phyloP scores from a whole-genome alignment of 2,113 vertebrate genomes.

The Engystomops pustulosus region DNA sequence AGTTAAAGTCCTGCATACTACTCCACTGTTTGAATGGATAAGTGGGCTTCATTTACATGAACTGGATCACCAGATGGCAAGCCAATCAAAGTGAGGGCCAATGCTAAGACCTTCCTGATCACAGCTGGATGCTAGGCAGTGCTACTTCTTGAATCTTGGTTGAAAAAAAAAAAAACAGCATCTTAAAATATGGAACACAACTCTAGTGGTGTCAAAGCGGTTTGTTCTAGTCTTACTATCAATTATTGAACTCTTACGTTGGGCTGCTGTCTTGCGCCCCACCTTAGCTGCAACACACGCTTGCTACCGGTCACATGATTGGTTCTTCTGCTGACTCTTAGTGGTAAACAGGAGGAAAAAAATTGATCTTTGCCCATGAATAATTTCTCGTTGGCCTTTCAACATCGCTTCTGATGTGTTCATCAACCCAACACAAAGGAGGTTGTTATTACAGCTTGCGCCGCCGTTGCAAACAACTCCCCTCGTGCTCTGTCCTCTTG shows the following conservation, averaged over 20 bases:
- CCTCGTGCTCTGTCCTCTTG: conserved; percentile 31
- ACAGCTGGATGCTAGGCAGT: background rate
- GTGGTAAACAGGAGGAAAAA: conserved; percentile 46
- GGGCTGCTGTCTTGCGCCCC: conserved; percentile 26
- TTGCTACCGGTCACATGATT: background rate
- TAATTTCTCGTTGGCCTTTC: conserved; percentile 47
- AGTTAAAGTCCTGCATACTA: too few relatives aligned
- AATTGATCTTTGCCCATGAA: conserved; percentile 57
- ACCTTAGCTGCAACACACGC: conserved; percentile 5
- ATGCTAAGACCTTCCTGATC: conserved; percentile 1
- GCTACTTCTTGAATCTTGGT: conserved; percentile 4
- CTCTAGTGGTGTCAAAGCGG: background rate
- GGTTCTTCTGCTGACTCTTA: conserved; percentile 13
- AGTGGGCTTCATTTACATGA: background rate
- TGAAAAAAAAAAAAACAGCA: background rate
- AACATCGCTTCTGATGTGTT: conserved; percentile 55
- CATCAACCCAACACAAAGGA: conserved; percentile 40
- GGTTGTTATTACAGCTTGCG: conserved; percentile 5
- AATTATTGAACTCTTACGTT: conserved; percentile 56
- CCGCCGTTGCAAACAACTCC: background rate
- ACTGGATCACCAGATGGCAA: background rate
- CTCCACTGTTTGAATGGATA: too few relatives aligned
- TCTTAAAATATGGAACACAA: conserved; percentile 50
- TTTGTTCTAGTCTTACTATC: conserved; percentile 42
- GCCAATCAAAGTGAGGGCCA: background rate